phyloP scores from a whole-genome alignment of 2,797 vertebrate species.

The Spatula versicolor region DNA sequence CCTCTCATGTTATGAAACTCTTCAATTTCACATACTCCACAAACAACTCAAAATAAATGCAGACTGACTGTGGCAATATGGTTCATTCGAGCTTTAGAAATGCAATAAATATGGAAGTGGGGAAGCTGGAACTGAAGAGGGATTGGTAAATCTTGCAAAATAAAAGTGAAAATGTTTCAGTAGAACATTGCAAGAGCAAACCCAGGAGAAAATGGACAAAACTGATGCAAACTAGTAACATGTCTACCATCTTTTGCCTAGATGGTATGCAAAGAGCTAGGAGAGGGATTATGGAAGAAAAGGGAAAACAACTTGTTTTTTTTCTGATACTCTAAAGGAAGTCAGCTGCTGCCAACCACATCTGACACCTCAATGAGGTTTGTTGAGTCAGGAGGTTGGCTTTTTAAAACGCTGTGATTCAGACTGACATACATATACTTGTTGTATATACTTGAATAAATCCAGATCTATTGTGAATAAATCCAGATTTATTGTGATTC shows the following conservation, averaged over 20 bases:
- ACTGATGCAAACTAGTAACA: background rate
- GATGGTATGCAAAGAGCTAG: background rate
- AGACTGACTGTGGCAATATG: fast-evolving
- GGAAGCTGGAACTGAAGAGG: background rate
- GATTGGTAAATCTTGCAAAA: background rate
- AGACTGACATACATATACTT: background rate
- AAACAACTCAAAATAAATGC: background rate
- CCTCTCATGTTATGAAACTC: background rate
- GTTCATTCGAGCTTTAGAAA: background rate
- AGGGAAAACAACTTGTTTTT: background rate
- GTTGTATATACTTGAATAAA: background rate
- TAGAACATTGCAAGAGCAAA: background rate
- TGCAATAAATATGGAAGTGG: background rate
- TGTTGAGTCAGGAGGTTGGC: background rate
- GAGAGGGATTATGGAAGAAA: background rate
- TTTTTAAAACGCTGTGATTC: background rate
- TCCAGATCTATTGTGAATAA: background rate
- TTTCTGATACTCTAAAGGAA: background rate
- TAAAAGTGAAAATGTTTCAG: background rate
- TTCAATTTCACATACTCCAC: background rate
- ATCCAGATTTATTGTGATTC: background rate
- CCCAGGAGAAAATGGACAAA: background rate
- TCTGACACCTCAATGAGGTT: background rate
- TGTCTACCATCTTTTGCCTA: background rate
- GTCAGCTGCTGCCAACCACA: background rate